Evolutionary conservation across 2,797 vertebrate genomes (phyloP), one percentile per base, ranked within the genome.

Genomic region (Bucorvus abyssinicus): DNA sequence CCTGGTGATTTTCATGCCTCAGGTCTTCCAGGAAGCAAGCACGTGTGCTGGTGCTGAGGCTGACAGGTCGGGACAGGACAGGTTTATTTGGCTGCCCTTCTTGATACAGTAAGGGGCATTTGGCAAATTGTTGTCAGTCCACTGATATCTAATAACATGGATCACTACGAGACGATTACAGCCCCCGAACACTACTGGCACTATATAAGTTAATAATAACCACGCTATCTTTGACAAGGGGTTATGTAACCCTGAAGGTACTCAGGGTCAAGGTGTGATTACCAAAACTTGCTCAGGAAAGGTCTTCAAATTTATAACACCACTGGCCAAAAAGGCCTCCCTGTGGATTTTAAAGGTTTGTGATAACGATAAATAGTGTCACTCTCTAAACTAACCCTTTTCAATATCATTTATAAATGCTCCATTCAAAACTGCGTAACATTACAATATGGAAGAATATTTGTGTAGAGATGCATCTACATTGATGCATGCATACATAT

Each of bases 71-170:
- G 50, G 50, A 34, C 57, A 88, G 57, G 49, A 81, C 79, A 81
- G 57, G 69, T 77, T 94, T 92, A 60, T 92, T 77, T 85, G 24
- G 60, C 85, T 87, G 79, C 71, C 52, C 71, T 95, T 89, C 88
- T 82, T 90, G 84, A 86, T 68, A 71, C 2, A 85, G 45, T 56
- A 94, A 80, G 53, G 61, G n/a, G 60, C 60, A 86, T 94, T 94
- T 90, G 47, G 75, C 83, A 89, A 91, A 90, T 68, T n/a, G 49
- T 82, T 93, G 90, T 89, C 78, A 82, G 55, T 64, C 38, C 75
- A 71, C 60, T 70, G 84, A 89, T 93, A 90, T 90, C 60, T 92
- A 94, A 40, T 87, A 92, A 80, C 64, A 92, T 30, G 60, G 88
- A 89, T 94, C 84, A 85, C 81, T 77, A 90, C 53, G 40, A 82